Conservation (phyloP, 2,888 invertebrate genomes). For the Branchinecta sandiegonensis region DNA sequence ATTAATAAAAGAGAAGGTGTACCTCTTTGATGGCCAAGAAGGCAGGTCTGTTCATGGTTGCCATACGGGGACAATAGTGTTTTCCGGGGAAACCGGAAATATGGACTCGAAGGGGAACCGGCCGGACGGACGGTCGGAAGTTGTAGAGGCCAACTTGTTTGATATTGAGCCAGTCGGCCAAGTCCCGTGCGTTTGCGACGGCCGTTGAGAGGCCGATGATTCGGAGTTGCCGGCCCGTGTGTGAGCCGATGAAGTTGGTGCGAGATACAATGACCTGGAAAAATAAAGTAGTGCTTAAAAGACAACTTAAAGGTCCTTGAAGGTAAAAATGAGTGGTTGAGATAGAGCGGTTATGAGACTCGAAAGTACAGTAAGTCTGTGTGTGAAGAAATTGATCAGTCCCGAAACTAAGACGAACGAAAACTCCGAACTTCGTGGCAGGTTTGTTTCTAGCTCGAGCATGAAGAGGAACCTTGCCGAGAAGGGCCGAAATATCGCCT, state of each 20-base stretch:
- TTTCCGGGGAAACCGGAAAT: conserved; percentile 92
- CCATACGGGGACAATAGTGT: conserved; percentile 98
- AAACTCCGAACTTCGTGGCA: too few relatives aligned
- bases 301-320: too few relatives aligned
- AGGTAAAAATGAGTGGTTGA: too few relatives aligned
- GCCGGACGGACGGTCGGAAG: conserved; percentile 92
- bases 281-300: conserved; percentile 37
- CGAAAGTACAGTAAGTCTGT: too few relatives aligned
- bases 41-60: conserved; percentile 96
- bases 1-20: not conserved
- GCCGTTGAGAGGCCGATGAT: conserved; percentile 94
- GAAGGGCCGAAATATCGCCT: too few relatives aligned
- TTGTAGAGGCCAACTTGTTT: conserved; percentile 76
- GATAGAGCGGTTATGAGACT: too few relatives aligned
- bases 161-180: conserved; percentile 71
- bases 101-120: conserved; percentile 87
- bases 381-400: too few relatives aligned
- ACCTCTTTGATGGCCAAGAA: conserved; percentile 53
- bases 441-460: too few relatives aligned
- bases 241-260: conserved; percentile 86
- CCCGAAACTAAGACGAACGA: too few relatives aligned
- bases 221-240: conserved; percentile 59
- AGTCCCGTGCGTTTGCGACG: conserved; percentile 82
- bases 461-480: too few relatives aligned
- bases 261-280: conserved; percentile 63